Percentiles rank a stretch among this genome's conserved stretches.
These are phyloP conservation scores for Cryptotis parvus DNA, from an alignment of 2,113 vertebrate genomes.

Conservation along the genomic window DNA sequence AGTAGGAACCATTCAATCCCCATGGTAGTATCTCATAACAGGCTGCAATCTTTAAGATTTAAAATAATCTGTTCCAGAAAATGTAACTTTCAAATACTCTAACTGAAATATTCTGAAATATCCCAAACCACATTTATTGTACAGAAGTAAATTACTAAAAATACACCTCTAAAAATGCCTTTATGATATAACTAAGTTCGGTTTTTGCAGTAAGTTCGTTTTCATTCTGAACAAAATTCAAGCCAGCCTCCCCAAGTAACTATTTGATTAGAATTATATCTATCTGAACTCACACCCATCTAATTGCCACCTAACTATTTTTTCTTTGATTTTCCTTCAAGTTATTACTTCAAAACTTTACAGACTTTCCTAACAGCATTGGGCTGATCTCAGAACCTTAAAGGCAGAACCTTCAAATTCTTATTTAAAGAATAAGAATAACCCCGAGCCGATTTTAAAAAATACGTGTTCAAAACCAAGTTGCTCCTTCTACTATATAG, in stretches of 20 bases:
- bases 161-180: constrained; percentile 48
- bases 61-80: constrained; percentile 38
- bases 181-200: constrained; percentile 33
- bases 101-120: constrained; percentile 58
- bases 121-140: constrained; percentile 11
- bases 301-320: constrained; percentile 9
- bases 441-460: no score
- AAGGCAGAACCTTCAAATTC: constrained; percentile 60
- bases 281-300: constrained; percentile 13
- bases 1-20: constrained; percentile 46
- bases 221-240: constrained; percentile 49
- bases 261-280: constrained; percentile 18
- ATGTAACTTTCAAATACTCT: constrained; percentile 40
- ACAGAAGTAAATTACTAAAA: constrained; percentile 3
- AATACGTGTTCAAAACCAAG: constrained; percentile 43
- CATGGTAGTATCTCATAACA: constrained; percentile 27
- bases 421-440: constrained; percentile 3
- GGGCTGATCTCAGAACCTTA: constrained; percentile 34
- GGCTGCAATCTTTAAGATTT: constrained; percentile 35
- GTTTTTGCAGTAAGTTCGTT: background rate
- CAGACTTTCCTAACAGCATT: constrained; percentile 1
- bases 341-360: constrained; percentile 23
- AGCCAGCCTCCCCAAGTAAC: background rate
- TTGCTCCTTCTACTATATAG: background rate
- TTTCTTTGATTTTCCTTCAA: constrained; percentile 40